phyloP scores from a whole-genome alignment of 2,113 vertebrate species.

The Pteruthius melanotis region DNA sequence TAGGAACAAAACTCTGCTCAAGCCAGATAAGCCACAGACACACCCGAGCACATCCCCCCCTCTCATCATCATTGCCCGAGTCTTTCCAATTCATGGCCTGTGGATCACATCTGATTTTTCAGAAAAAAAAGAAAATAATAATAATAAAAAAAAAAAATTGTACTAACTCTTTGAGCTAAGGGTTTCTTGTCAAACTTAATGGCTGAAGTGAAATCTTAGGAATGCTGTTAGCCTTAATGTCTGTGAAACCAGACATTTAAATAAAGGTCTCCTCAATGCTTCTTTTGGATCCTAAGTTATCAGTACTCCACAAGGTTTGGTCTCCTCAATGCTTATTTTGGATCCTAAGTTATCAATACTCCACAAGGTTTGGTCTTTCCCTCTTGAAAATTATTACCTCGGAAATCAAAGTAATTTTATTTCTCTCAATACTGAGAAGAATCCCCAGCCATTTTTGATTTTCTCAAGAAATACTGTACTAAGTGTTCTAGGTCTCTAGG shows the following conservation, averaged over 20 bases:
- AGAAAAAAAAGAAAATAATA: background rate
- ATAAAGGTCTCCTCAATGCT: background rate
- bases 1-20: background rate
- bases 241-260: background rate
- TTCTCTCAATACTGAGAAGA: background rate
- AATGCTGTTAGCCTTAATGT: background rate
- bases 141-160: background rate
- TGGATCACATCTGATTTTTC: background rate
- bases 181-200: background rate
- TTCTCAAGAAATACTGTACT: background rate
- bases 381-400: background rate
- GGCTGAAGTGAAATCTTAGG: background rate
- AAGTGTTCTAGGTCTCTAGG: background rate
- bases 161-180: background rate
- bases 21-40: background rate
- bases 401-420: background rate
- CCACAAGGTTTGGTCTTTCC: background rate
- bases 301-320: background rate
- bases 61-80: accelerated
- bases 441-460: background rate
- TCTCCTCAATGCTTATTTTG: background rate
- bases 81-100: background rate
- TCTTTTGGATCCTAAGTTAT: background rate
- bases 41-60: background rate
- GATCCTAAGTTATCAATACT: background rate